phyloP scores from a whole-genome alignment of 2,888 invertebrate species.

The Mechanitis mazaeus region DNA sequence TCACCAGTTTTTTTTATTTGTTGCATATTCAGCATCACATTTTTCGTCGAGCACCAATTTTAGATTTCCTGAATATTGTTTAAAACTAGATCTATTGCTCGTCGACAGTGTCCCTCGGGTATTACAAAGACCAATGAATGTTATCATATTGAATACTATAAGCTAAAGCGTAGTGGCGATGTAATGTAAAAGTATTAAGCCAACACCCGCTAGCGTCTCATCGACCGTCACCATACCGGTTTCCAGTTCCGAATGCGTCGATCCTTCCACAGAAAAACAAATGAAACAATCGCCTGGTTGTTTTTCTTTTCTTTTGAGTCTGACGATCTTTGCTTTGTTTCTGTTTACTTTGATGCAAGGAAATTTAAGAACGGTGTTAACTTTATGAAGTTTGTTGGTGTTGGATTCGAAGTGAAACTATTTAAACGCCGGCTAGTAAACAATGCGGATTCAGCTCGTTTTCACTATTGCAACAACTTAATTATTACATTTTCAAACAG shows the following conservation, averaged over 20 bases:
- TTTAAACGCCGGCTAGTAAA: constrained; percentile 18
- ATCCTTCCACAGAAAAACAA: constrained; percentile 68
- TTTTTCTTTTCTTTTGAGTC: constrained; percentile 48
- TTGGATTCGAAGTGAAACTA: constrained; percentile 18
- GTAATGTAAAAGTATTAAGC: constrained; percentile 40
- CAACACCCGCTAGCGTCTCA: constrained; percentile 46
- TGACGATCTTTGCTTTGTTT: constrained; percentile 43
- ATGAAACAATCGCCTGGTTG: constrained; percentile 55
- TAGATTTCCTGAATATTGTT: neutral
- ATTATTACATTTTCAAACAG: constrained; percentile 16
- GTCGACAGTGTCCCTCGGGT: too few relatives aligned
- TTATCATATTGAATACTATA: too few relatives aligned
- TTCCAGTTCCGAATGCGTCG: constrained; percentile 64
- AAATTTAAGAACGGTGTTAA: constrained; percentile 22
- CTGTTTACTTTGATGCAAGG: constrained; percentile 29
- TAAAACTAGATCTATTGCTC: too few relatives aligned
- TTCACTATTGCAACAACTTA: constrained; percentile 20
- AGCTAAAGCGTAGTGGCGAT: constrained; percentile 1
- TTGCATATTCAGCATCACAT: neutral
- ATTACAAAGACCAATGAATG: too few relatives aligned
- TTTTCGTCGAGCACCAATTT: neutral
- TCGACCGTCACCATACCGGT: constrained; percentile 62
- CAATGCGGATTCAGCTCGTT: constrained; percentile 18
- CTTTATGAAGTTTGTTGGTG: constrained; percentile 24
- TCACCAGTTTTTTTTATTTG: neutral